Conservation (phyloP, 92 coral and sea anemone genomes). For the Actinostola sp. region DNA sequence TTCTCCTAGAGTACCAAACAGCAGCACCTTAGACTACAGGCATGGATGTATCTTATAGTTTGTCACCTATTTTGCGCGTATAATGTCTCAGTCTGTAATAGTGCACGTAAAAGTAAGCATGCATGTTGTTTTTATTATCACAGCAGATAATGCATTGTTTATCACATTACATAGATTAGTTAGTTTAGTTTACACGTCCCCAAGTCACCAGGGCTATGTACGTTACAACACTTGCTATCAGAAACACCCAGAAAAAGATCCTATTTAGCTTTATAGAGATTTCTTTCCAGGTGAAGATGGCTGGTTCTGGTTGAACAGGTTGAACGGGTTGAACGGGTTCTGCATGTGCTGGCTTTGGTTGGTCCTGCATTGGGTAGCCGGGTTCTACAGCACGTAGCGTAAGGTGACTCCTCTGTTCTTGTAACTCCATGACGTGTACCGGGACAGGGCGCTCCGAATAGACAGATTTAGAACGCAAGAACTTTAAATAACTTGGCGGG, state of each 20-base stretch:
- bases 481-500: slow-evolving; percentile 1
- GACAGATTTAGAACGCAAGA: neutral
- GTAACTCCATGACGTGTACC: neutral
- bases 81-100: too few relatives aligned
- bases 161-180: too few relatives aligned
- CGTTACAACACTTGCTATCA: neutral
- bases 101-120: too few relatives aligned
- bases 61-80: too few relatives aligned
- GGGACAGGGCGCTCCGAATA: neutral
- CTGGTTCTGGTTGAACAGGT: neutral
- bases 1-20: too few relatives aligned
- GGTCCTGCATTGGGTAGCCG: neutral
- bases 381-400: neutral
- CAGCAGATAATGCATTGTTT: too few relatives aligned
- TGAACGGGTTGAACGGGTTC: neutral
- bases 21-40: too few relatives aligned
- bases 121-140: too few relatives aligned
- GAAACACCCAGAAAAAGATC: slow-evolving; percentile 5
- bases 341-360: neutral
- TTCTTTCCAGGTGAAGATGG: neutral
- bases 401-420: neutral
- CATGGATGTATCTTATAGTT: too few relatives aligned
- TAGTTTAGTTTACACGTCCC: too few relatives aligned
- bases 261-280: slow-evolving; percentile 6
- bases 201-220: neutral